Evolutionary conservation across 2,888 invertebrate species (phyloP).

Genomic region (Plagiodera versicolora): DNA sequence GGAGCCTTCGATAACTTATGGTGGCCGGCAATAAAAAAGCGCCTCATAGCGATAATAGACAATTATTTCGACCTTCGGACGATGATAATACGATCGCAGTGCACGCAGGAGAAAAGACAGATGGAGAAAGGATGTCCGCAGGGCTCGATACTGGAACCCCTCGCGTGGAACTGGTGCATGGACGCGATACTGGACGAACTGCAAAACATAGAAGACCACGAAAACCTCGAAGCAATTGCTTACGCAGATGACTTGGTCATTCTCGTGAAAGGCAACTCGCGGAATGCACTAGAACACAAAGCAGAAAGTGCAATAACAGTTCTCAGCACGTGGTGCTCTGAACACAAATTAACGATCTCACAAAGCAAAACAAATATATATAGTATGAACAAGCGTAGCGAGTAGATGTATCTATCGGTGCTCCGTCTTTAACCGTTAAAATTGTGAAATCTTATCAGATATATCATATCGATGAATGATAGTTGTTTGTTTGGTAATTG

Average conservation of each 20-base stretch:
- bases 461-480: too few relatives aligned
- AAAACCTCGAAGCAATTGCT: not conserved
- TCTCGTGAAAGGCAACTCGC: not conserved
- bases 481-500: too few relatives aligned
- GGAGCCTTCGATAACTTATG: conserved; percentile 15
- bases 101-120: too few relatives aligned
- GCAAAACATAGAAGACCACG: not conserved
- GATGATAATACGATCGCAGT: conserved; percentile 4
- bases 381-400: not conserved
- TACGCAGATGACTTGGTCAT: conserved; percentile 10
- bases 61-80: conserved; percentile 3
- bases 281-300: conserved; percentile 1
- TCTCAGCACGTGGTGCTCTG: not conserved
- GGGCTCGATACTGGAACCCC: not conserved
- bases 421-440: too few relatives aligned
- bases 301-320: not conserved
- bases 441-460: not conserved
- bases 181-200: conserved; percentile 2
- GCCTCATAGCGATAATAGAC: not conserved
- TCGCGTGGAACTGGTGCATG: too few relatives aligned
- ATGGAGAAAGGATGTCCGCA: conserved; percentile 4
- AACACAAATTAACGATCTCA: not conserved
- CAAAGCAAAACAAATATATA: conserved; percentile 2
- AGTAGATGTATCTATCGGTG: not conserved
- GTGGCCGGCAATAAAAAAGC: conserved; percentile 4